A percentile compares a stretch with the other conserved stretches of the same genome.
Evolutionary conservation across 1,140 invertebrate species (phyloP).

Genomic region (Drosophila orosa): DNA sequence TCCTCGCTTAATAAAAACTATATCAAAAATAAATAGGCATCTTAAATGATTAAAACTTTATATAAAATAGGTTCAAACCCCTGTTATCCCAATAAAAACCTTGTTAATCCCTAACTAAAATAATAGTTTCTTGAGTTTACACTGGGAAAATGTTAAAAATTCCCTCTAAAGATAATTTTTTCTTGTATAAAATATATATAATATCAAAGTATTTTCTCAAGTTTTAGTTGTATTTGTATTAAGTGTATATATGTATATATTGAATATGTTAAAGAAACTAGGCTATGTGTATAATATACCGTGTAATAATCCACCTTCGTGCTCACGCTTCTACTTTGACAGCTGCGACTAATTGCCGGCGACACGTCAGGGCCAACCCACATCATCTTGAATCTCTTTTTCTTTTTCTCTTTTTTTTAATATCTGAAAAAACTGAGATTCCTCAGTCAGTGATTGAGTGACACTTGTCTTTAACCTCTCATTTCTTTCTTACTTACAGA

Average conservation of each 20-base stretch:
- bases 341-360: slow-evolving; percentile 53
- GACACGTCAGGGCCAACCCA: slow-evolving; percentile 56
- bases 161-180: neutral
- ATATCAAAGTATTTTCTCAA: neutral
- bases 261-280: slow-evolving; percentile 3
- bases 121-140: neutral
- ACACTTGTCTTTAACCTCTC: slow-evolving; percentile 23
- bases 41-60: too few relatives aligned
- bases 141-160: neutral
- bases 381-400: slow-evolving; percentile 16
- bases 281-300: slow-evolving; percentile 23
- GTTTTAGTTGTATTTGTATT: neutral
- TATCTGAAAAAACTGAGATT: slow-evolving; percentile 3
- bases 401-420: neutral
- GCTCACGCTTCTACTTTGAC: slow-evolving; percentile 24
- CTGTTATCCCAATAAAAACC: too few relatives aligned
- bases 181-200: neutral
- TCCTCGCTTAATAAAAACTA: too few relatives aligned
- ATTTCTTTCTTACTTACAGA: neutral
- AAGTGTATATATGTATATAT: too few relatives aligned
- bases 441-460: slow-evolving; percentile 17
- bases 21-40: too few relatives aligned
- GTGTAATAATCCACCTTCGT: slow-evolving; percentile 27
- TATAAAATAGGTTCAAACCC: too few relatives aligned
- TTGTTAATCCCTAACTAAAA: neutral